Percentiles rank a stretch among this genome's conserved stretches.
These are phyloP conservation scores for Diplazon laetatorius DNA, from an alignment of 2,888 invertebrate species.

Conservation along the genomic window DNA sequence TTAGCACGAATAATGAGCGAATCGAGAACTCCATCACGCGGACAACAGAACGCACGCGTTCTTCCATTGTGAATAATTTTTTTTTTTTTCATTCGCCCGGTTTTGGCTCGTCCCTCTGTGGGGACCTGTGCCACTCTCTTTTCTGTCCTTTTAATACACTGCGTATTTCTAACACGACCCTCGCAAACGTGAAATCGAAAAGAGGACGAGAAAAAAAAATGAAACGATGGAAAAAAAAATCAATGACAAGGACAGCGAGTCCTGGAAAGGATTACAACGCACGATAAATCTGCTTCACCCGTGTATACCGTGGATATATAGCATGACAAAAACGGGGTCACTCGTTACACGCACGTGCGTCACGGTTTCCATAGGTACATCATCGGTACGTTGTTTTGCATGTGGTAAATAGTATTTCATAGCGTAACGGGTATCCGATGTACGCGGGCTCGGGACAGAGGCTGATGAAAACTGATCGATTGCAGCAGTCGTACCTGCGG, in stretches of 20 bases:
- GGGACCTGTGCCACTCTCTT: no score
- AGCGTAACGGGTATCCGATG: constrained; percentile 5
- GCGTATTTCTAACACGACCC: constrained; percentile 24
- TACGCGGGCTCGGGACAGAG: background rate
- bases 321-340: constrained; percentile 50
- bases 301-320: constrained; percentile 11
- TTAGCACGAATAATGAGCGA: constrained; percentile 42
- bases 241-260: constrained; percentile 31
- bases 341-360: constrained; percentile 57
- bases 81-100: no score
- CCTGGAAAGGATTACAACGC: constrained; percentile 53
- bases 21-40: constrained; percentile 14
- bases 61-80: constrained; percentile 56
- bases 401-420: background rate
- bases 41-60: constrained; percentile 45
- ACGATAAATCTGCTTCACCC: constrained; percentile 42
- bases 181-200: constrained; percentile 27
- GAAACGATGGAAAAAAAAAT: constrained; percentile 3
- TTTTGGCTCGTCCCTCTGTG: no score
- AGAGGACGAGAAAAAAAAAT: constrained; percentile 25
- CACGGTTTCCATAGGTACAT: constrained; percentile 33
- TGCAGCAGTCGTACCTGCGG: background rate
- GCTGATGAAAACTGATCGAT: background rate
- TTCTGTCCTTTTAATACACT: no score
- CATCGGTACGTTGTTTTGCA: background rate